phyloP scores from a whole-genome alignment of 2,888 invertebrate species.

The Ormyrus labotus region DNA sequence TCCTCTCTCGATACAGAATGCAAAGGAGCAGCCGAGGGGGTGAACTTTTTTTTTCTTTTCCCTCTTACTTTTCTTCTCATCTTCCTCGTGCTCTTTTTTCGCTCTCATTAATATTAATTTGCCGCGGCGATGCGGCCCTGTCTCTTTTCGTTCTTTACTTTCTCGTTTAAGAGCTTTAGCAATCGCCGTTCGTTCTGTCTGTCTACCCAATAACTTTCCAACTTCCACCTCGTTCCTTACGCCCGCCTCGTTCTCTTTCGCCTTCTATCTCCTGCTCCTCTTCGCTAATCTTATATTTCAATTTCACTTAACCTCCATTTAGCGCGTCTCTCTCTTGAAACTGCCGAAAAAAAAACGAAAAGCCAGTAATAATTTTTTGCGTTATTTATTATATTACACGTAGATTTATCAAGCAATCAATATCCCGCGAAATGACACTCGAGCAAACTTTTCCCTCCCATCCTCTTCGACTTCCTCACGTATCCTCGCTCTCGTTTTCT shows the following conservation, averaged over 20 bases:
- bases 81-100: conserved; percentile 29
- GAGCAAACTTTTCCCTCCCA: background rate
- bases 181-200: conserved; percentile 5
- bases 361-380: background rate
- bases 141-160: conserved; percentile 19
- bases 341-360: no score
- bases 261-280: background rate
- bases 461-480: background rate
- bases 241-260: background rate
- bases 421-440: no score
- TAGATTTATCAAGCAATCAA: no score
- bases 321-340: background rate
- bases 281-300: background rate
- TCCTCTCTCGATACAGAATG: background rate
- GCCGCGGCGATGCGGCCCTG: background rate
- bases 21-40: background rate
- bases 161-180: conserved; percentile 19
- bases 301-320: background rate
- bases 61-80: background rate
- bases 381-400: no score
- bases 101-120: conserved; percentile 40
- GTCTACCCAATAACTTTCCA: background rate
- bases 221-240: background rate
- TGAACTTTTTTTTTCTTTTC: conserved; percentile 8
- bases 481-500: conserved; percentile 9